Evolutionary conservation across 2,113 vertebrate species (phyloP).

Genomic region (Psilopsiagon aymara): DNA sequence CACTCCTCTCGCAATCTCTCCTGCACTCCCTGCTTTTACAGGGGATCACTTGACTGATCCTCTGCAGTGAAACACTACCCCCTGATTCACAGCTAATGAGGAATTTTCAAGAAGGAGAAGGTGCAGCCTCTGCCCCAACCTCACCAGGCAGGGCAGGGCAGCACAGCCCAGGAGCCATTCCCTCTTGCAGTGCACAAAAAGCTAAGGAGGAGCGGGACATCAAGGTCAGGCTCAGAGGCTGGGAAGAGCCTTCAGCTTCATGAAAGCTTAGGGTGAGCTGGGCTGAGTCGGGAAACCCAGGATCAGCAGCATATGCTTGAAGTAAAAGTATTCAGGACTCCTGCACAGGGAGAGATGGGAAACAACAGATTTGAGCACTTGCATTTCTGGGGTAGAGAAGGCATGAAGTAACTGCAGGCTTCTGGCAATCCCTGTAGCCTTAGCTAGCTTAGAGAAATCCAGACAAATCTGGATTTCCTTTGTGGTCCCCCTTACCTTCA

Average conservation of each 20-base stretch:
- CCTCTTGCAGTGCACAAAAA: not conserved
- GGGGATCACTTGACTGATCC: not conserved
- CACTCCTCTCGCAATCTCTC: not conserved
- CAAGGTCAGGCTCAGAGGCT: not conserved
- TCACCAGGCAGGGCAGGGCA: not conserved
- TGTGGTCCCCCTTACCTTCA: slow-evolving; percentile 82
- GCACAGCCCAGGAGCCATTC: not conserved
- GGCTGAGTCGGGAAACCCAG: not conserved
- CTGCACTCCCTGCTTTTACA: not conserved
- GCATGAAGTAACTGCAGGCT: not conserved
- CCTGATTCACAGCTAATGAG: not conserved
- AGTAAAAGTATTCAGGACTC: not conserved
- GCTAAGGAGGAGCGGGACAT: not conserved
- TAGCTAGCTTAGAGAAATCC: not conserved
- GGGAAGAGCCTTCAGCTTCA: not conserved
- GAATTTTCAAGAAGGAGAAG: not conserved
- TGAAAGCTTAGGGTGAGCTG: not conserved
- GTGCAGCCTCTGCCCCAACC: not conserved
- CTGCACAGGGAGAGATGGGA: not conserved
- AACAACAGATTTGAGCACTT: not conserved
- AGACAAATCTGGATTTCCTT: accelerated
- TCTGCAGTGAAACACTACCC: not conserved
- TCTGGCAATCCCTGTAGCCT: not conserved
- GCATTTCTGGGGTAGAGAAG: not conserved
- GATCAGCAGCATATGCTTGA: accelerated